Percentiles rank a stretch among this genome's conserved stretches.
Conservation (phyloP, 2,888 invertebrate species). For the Melolontha melolontha region DNA sequence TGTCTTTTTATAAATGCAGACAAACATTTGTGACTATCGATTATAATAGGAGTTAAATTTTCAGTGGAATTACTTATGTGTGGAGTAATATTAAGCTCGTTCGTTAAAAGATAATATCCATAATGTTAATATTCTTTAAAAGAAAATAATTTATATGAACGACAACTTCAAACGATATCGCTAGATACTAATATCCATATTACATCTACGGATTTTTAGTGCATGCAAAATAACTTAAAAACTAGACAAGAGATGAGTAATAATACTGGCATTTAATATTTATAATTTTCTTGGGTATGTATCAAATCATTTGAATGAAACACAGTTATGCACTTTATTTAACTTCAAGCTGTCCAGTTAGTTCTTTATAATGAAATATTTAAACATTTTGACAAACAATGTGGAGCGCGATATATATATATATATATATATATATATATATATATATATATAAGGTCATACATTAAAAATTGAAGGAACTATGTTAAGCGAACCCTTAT, state of each 20-base stretch:
- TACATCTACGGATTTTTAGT: background rate
- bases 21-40: no score
- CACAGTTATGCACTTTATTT: constrained; percentile 21
- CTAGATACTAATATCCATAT: no score
- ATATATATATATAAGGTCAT: background rate
- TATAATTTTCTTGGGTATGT: constrained; percentile 14
- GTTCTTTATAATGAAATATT: constrained; percentile 3
- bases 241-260: background rate
- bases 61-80: no score
- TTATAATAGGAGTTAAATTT: no score
- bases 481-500: background rate
- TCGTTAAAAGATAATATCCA: no score
- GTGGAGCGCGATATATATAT: background rate
- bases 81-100: no score
- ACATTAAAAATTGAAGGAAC: background rate
- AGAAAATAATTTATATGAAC: no score
- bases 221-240: background rate
- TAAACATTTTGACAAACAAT: background rate
- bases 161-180: no score
- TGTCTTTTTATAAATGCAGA: no score
- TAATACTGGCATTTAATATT: background rate
- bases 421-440: background rate
- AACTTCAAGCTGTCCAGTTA: background rate
- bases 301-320: constrained; percentile 4
- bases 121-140: no score